Evolutionary conservation across 2,888 invertebrate species (phyloP).

Genomic region (Caenorhabditis macrosperma): DNA sequence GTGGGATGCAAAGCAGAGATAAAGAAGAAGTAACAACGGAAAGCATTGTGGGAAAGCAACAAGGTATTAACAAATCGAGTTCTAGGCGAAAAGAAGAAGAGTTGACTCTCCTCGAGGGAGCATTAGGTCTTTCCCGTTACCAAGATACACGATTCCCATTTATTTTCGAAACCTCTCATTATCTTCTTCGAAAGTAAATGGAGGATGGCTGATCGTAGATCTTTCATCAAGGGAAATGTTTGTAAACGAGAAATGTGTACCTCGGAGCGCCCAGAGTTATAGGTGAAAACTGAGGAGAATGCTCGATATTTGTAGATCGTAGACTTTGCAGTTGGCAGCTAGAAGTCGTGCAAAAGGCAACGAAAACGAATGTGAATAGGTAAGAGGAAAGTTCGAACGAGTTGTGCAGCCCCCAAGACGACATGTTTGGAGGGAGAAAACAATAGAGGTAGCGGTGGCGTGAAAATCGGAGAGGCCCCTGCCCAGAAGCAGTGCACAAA

Average conservation of each 20-base stretch:
- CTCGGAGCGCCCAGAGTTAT: too few species aligned
- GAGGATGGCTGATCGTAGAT: too few species aligned
- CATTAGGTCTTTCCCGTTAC: conserved; percentile 6
- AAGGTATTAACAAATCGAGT: background rate
- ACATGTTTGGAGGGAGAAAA: conserved; percentile 24
- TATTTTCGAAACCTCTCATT: conserved; percentile 9
- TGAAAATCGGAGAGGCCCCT: conserved; percentile 52
- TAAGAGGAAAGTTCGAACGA: conserved; percentile 37
- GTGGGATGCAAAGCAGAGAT: background rate
- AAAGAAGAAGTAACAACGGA: background rate
- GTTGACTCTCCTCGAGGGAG: background rate
- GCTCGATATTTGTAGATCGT: background rate
- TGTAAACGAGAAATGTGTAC: too few species aligned
- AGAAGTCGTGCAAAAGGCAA: conserved; percentile 1
- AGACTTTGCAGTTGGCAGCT: background rate
- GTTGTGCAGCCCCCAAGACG: conserved; percentile 18
- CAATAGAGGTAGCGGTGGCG: conserved; percentile 59
- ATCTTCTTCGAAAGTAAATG: background rate
- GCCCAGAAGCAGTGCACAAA: conserved; percentile 48
- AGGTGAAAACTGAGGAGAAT: too few species aligned
- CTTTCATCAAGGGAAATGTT: too few species aligned
- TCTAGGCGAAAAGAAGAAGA: background rate
- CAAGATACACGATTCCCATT: background rate
- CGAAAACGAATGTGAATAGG: conserved; percentile 27
- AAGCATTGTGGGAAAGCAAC: background rate